Base-by-base conservation (phyloP, 2,113 vertebrate genomes). In the Lophius piscatorius region DNA sequence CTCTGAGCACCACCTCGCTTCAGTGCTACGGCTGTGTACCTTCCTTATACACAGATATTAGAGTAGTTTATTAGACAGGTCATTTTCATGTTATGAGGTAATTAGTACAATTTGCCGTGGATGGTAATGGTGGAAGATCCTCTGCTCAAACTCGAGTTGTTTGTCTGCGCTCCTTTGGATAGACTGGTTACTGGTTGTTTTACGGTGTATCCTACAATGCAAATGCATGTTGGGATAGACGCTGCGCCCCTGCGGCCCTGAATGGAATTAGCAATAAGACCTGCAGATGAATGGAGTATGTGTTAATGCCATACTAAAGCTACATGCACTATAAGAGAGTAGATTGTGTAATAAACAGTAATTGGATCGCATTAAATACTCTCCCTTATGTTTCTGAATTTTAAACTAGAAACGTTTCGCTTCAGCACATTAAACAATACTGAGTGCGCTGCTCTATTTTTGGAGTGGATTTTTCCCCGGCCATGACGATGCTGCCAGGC, bases 401-500 rank as follows among this genome's bases (percentile, higher is more conserved):
- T 24, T 9, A 51, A 12, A 21, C 35, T 41, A 26, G 13, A 9
- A 11, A 2, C 9, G 33, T 26, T 34, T 17, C 24, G 28, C 44
- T 34, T 42, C 29, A 40, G 16, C 23, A 28, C 40, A 16, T 51
- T 11, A n/a, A n/a, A n/a, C 24, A 28, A 4, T 28, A 28, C 26
- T 28, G 4, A 8, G 26, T 28, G 26, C 4, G 35, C 18, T 51
- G 26, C 36, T 79, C 50, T 49, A 24, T 71, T 40, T 71, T 40
- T 21, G 1, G 38, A 40, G 54, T 26, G 26, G 40, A 20, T 74
- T 76, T 65, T 83, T 49, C 44, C 58, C 24, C 4, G 17, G 35
- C 46, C 65, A 41, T 78, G 79, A 81, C 74, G 79, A 52, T 21
- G 47, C 64, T 65, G 59, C 70, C 58, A 41, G 39, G 41, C 51